A percentile compares a stretch with the other conserved stretches of the same genome.
Conservation (phyloP, 2,888 invertebrate genomes). For the Ypsolopha sequella region DNA sequence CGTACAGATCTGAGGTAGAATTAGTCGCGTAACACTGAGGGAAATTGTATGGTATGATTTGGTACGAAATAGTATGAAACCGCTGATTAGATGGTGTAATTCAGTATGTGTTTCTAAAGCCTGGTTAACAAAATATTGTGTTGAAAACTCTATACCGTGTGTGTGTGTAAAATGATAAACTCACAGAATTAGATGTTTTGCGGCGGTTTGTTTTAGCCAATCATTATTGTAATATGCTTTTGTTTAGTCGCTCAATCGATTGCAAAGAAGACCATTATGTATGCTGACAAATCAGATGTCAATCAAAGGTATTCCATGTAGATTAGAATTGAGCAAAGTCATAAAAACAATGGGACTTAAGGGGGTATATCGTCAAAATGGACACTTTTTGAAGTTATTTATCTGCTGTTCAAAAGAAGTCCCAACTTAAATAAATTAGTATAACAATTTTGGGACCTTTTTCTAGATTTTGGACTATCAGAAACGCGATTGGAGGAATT, state of each 20-base stretch:
- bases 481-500: too few relatives aligned
- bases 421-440: too few relatives aligned
- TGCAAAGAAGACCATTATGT: neutral
- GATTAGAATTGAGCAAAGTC: too few relatives aligned
- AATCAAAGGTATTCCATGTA: too few relatives aligned
- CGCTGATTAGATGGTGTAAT: neutral
- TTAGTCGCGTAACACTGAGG: constrained; percentile 16
- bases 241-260: neutral
- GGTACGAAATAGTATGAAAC: neutral
- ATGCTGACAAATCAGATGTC: too few relatives aligned
- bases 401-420: too few relatives aligned
- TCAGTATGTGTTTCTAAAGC: constrained; percentile 1
- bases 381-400: too few relatives aligned
- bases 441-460: too few relatives aligned
- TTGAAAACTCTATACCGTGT: neutral
- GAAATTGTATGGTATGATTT: constrained; percentile 2
- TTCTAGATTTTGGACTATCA: too few relatives aligned
- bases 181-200: neutral
- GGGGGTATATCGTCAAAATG: too few relatives aligned
- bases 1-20: constrained; percentile 14
- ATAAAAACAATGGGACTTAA: too few relatives aligned
- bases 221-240: neutral
- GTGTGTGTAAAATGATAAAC: neutral
- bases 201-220: neutral
- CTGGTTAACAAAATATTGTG: neutral